Percentiles rank a stretch among this genome's conserved stretches.
phyloP scores from a whole-genome alignment of 2,797 vertebrate genomes.

The Remorina albescens region DNA sequence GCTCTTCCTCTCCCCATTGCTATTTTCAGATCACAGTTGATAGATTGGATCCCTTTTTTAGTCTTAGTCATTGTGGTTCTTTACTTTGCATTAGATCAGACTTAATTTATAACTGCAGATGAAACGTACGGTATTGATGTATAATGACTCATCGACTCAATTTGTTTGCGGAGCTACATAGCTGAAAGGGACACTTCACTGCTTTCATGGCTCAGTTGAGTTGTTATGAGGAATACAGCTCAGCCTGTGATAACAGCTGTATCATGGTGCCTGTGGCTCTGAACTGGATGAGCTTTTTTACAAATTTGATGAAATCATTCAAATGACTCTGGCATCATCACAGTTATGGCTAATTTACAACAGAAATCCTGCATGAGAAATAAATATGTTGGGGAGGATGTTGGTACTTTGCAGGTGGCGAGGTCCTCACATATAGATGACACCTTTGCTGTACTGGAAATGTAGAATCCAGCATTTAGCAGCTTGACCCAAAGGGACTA shows the following conservation, averaged over 20 bases:
- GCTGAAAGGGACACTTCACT: background rate
- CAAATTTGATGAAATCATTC: background rate
- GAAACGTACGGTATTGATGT: background rate
- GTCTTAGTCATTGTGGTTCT: conserved; percentile 16
- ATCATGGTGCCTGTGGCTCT: background rate
- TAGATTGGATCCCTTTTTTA: conserved; percentile 20
- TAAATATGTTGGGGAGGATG: background rate
- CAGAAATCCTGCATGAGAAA: background rate
- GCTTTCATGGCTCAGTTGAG: background rate
- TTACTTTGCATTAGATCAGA: conserved; percentile 6
- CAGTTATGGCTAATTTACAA: background rate
- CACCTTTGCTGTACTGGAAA: background rate
- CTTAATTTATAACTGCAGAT: background rate
- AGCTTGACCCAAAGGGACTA: background rate
- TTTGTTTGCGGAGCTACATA: background rate
- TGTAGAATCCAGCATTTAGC: background rate
- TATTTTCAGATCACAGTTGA: conserved; percentile 49
- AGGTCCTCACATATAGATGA: background rate
- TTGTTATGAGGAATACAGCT: background rate
- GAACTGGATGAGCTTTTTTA: background rate
- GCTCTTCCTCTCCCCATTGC: conserved; percentile 39
- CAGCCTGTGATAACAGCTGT: background rate
- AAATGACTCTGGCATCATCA: conserved; percentile 7
- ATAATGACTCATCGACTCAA: background rate
- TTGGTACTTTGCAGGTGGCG: background rate